Base-by-base conservation (phyloP, 1,140 invertebrate species). In the Drosophila mojavensis region DNA sequence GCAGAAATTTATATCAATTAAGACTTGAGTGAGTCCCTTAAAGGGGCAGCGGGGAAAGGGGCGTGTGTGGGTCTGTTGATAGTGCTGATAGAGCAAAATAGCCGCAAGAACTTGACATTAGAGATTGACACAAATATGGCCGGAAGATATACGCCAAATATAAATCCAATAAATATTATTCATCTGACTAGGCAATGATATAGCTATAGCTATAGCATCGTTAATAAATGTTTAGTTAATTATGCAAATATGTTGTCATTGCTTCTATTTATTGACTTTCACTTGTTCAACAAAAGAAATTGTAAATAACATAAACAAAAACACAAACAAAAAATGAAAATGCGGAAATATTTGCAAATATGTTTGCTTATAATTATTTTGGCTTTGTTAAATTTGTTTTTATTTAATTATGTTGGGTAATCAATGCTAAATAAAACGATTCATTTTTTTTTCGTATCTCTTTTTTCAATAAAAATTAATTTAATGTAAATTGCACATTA, bases 1-100 rank as follows among this genome's bases (percentile, higher is more conserved):
- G 15, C 69, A 61, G 48, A 61, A 56, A 58, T 63, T 63, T n/a
- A 69, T 69, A 69, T 69, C 65, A 59, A 75, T 55, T 58, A 36
- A 47, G 50, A 67, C 60, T 73, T 28, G 45, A 11, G 54, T 51
- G 68, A 30, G 17, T 3, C 48, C 61, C 61, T 17, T 28, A 24
- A 3, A 24, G 20, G 20, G 20, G 3, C 20, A 2, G 17, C 17
- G 17, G 17, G 20, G 20, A 2, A 24, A 24, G 20, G 20, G 20
- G 20, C 0, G 20, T 2, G 20, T 24, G 20, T 0, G 20, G 15
- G 33, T 6, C 33, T 3, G 33, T 24, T 36, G 28, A 58, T 71
- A 50, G 61, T 11, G 26, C 33, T 33, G 61, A 58, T 56, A 70
- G 56, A 43, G 66, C 20, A 26, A 28, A 7, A 36, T 55, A 69